phyloP scores from a whole-genome alignment of 2,797 vertebrate genomes.

The Rachycentron canadum region DNA sequence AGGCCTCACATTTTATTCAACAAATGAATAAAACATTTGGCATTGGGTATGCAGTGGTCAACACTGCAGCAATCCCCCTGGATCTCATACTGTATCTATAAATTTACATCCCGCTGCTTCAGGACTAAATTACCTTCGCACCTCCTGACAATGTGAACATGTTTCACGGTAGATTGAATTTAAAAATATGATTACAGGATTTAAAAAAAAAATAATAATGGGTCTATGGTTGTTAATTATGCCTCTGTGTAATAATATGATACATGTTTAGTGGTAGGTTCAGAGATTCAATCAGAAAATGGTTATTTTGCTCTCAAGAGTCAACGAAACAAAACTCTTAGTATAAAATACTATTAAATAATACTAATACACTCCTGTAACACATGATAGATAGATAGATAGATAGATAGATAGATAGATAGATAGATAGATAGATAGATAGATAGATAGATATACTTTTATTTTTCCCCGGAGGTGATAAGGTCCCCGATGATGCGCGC shows the following conservation, averaged over 20 bases:
- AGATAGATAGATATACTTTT: too few relatives aligned
- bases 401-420: too few relatives aligned
- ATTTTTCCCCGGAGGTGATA: too few relatives aligned
- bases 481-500: too few relatives aligned
- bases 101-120: constrained; percentile 9
- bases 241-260: background rate
- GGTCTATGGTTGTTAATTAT: background rate
- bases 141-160: background rate
- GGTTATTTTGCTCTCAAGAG: background rate
- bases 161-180: background rate
- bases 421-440: too few relatives aligned
- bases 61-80: background rate
- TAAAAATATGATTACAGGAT: background rate
- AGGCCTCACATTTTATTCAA: constrained; percentile 18
- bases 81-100: background rate
- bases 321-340: background rate
- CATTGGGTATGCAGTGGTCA: constrained; percentile 27
- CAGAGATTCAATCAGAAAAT: background rate
- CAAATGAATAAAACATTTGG: constrained; percentile 60
- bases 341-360: too few relatives aligned
- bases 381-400: too few relatives aligned
- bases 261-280: background rate
- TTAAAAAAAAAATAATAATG: background rate
- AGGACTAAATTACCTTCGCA: constrained; percentile 15
- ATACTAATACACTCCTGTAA: too few relatives aligned